Percentiles rank a stretch among this genome's conserved stretches.
Evolutionary conservation across 2,888 invertebrate genomes (phyloP).

Genomic region (Leptarthrus brevirostris): DNA sequence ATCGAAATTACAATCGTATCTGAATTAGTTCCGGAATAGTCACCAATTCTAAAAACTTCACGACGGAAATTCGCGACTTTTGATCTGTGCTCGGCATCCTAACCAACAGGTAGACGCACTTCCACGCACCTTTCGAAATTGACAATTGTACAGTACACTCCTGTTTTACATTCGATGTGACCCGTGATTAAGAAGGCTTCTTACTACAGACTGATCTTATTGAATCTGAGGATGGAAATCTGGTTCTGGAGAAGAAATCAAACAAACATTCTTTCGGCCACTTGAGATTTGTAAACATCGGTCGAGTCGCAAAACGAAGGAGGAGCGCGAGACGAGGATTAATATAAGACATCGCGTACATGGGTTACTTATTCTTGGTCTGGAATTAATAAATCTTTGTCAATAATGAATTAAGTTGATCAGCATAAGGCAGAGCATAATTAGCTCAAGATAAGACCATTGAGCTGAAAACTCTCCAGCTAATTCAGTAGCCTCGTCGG

Average conservation of each 20-base stretch:
- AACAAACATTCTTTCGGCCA: not conserved
- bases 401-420: constrained; percentile 16
- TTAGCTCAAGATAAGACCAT: constrained; percentile 23
- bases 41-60: constrained; percentile 67
- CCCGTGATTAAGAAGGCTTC: not conserved
- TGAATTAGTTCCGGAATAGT: not conserved
- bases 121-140: not conserved
- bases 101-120: constrained; percentile 28
- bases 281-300: constrained; percentile 39
- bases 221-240: constrained; percentile 30
- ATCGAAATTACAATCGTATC: not conserved
- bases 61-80: constrained; percentile 63
- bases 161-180: not conserved
- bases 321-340: not conserved
- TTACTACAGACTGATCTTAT: constrained; percentile 20
- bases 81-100: constrained; percentile 64
- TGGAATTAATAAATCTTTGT: constrained; percentile 32
- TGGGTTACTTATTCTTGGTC: constrained; percentile 3
- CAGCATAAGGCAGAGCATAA: constrained; percentile 42
- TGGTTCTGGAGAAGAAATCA: not conserved
- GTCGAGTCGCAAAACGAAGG: not conserved
- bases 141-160: not conserved
- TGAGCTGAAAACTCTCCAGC: not conserved
- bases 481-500: constrained; percentile 32
- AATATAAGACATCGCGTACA: not conserved